These are phyloP conservation scores for Acanthosoma haemorrhoidale DNA, from an alignment of 2,888 invertebrate genomes.

Conservation along the genomic window DNA sequence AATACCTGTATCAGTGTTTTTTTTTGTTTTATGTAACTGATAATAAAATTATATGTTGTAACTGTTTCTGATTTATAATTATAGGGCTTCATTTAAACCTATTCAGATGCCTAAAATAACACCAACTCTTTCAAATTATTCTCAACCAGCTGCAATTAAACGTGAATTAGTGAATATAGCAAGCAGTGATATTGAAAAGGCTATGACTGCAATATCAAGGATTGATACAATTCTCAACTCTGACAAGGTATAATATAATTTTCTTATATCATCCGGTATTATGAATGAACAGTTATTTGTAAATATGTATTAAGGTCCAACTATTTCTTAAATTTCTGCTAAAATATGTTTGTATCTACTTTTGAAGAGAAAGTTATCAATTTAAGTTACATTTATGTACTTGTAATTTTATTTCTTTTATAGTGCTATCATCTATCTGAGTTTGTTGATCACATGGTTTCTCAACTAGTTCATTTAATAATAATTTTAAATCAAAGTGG, in stretches of 20 bases:
- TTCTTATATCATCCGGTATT: too few relatives aligned
- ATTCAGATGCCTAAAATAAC: slow-evolving; percentile 35
- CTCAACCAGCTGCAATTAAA: slow-evolving; percentile 45
- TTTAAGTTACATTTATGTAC: too few relatives aligned
- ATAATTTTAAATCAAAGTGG: slow-evolving; percentile 39
- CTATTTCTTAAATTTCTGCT: too few relatives aligned
- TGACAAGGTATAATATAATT: slow-evolving; percentile 39
- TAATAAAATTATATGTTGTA: too few relatives aligned
- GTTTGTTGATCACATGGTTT: slow-evolving; percentile 39
- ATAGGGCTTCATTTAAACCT: slow-evolving; percentile 32
- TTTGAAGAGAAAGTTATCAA: too few relatives aligned
- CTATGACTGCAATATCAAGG: slow-evolving; percentile 62
- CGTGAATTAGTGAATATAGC: slow-evolving; percentile 58
- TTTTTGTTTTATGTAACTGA: too few relatives aligned
- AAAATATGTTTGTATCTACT: too few relatives aligned
- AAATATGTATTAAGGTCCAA: too few relatives aligned
- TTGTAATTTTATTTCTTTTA: too few relatives aligned
- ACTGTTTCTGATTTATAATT: not conserved
- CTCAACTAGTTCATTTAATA: slow-evolving; percentile 39
- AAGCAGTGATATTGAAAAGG: slow-evolving; percentile 57
- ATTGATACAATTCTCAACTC: slow-evolving; percentile 59
- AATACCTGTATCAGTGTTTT: too few relatives aligned
- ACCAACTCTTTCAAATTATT: slow-evolving; percentile 37
- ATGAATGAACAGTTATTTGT: too few relatives aligned
- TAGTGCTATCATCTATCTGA: slow-evolving; percentile 38